Percentiles rank a stretch among this genome's conserved stretches.
Evolutionary conservation across 2,797 vertebrate species (phyloP).

Genomic region (Danio jaintianensis): DNA sequence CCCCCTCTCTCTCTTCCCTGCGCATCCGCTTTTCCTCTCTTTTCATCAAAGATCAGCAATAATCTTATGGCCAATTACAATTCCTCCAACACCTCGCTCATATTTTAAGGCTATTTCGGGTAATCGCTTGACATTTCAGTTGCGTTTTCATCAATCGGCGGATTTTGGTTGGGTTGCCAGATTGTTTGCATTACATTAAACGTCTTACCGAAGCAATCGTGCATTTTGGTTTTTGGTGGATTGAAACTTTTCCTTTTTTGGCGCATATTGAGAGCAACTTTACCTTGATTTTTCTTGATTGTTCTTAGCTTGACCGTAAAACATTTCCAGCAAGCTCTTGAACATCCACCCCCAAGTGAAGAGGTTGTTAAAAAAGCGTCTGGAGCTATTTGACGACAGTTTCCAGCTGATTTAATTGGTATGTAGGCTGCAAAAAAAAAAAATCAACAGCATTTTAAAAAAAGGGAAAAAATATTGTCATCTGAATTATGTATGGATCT

Average conservation of each 20-base stretch:
- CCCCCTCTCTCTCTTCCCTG: conserved; percentile 31
- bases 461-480: not conserved
- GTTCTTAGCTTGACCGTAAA: conserved; percentile 1
- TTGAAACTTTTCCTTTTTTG: not conserved
- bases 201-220: not conserved
- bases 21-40: conserved; percentile 16
- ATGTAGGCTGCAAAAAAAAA: conserved; percentile 61
- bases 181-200: not conserved
- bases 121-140: conserved; percentile 17
- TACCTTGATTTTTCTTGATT: not conserved
- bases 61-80: conserved; percentile 39
- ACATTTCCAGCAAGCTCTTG: conserved; percentile 23
- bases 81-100: not conserved
- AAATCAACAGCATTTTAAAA: conserved; percentile 13
- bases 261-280: conserved; percentile 2
- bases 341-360: conserved; percentile 47
- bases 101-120: conserved; percentile 7
- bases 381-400: conserved; percentile 61
- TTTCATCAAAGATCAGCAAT: conserved; percentile 38
- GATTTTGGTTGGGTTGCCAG: not conserved
- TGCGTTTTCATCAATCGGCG: not conserved
- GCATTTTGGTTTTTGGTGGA: not conserved
- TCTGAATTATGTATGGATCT: conserved; percentile 16
- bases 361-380: conserved; percentile 53
- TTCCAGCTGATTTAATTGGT: conserved; percentile 69